These are phyloP conservation scores for Lampris megalopsis DNA, from an alignment of 2,113 vertebrate genomes.

Conservation along the genomic window DNA sequence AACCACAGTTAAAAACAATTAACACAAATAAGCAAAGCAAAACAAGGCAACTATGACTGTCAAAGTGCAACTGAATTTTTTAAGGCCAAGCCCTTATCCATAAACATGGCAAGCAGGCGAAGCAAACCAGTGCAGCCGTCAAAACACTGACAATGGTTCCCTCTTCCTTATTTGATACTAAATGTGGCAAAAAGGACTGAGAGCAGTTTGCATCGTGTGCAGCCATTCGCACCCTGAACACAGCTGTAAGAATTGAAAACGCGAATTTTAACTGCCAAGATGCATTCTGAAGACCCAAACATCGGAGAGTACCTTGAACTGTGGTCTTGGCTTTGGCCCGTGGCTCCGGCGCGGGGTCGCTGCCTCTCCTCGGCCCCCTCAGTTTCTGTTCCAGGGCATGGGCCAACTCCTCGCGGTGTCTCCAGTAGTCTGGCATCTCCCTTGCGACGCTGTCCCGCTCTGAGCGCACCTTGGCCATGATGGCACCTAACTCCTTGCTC, in stretches of 20 bases:
- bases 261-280: constrained; percentile 31
- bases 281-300: constrained; percentile 29
- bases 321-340: constrained; percentile 49
- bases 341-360: constrained; percentile 17
- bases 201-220: neutral
- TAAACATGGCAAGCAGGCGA: too few species aligned
- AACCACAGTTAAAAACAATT: constrained; percentile 12
- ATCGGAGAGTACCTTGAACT: constrained; percentile 62
- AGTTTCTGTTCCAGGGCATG: constrained; percentile 58
- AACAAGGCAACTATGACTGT: too few species aligned
- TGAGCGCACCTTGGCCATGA: constrained; percentile 51
- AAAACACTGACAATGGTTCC: too few species aligned
- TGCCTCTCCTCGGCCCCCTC: constrained; percentile 35
- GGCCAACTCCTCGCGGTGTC: constrained; percentile 53
- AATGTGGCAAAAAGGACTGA: too few species aligned
- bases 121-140: too few species aligned
- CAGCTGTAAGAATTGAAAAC: neutral
- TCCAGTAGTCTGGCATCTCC: constrained; percentile 61
- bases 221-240: neutral
- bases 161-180: too few species aligned
- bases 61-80: too few species aligned
- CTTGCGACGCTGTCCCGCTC: constrained; percentile 51
- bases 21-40: neutral
- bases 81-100: too few species aligned
- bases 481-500: constrained; percentile 45